phyloP scores from a whole-genome alignment of 2,797 vertebrate species.

The Acomys russatus region DNA sequence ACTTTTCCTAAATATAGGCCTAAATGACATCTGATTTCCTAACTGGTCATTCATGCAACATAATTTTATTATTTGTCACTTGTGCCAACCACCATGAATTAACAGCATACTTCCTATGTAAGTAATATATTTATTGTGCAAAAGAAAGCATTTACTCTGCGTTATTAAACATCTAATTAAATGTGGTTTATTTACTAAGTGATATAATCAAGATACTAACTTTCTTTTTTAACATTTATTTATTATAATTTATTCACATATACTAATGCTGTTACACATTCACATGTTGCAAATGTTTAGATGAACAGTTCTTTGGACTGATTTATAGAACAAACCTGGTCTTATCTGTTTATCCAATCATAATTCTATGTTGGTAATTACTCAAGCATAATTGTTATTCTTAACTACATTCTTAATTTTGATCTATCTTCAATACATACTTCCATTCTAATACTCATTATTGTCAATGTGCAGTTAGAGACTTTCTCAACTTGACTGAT shows the following conservation, averaged over 20 bases:
- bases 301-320: background rate
- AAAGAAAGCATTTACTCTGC: background rate
- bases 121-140: background rate
- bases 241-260: background rate
- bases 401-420: background rate
- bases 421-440: background rate
- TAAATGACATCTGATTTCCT: background rate
- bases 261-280: background rate
- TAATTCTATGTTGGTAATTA: background rate
- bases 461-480: background rate
- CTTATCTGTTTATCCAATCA: background rate
- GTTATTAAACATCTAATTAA: background rate
- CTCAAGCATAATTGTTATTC: background rate
- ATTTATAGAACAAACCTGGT: background rate
- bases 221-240: background rate
- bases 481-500: background rate
- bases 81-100: background rate
- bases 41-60: background rate
- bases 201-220: background rate
- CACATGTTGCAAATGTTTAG: background rate
- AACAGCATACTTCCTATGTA: background rate
- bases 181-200: background rate
- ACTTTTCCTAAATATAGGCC: background rate
- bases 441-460: background rate
- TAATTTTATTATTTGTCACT: background rate